Percentiles rank a stretch among this genome's conserved stretches.
phyloP scores from a whole-genome alignment of 2,797 vertebrate species.

The Microctenopoma steveboyesi region DNA sequence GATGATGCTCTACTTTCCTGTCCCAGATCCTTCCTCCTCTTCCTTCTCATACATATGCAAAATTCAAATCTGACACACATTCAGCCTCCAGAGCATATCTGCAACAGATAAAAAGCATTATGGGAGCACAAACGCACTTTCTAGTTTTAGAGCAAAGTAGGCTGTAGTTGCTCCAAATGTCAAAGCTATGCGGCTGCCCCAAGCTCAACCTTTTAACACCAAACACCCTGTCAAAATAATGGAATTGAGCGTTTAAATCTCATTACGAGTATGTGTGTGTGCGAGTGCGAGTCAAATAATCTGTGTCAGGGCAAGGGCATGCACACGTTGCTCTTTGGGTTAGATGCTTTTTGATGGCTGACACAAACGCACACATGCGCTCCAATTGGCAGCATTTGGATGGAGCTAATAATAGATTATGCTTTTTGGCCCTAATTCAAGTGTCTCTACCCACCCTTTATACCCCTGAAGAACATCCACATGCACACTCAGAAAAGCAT shows the following conservation, averaged over 20 bases:
- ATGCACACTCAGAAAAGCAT: slow-evolving; percentile 9
- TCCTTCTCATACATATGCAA: slow-evolving; percentile 71
- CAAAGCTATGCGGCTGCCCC: not conserved
- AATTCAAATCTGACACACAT: slow-evolving; percentile 71
- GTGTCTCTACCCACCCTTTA: slow-evolving; percentile 43
- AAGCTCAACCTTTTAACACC: slow-evolving; percentile 16
- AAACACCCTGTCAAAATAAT: slow-evolving; percentile 47
- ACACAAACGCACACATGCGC: slow-evolving; percentile 41
- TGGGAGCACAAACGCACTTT: slow-evolving; percentile 24
- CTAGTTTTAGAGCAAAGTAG: slow-evolving; percentile 9
- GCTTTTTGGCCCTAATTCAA: slow-evolving; percentile 49
- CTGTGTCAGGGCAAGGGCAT: slow-evolving; percentile 38
- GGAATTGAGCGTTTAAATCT: slow-evolving; percentile 56
- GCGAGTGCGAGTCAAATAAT: slow-evolving; percentile 36
- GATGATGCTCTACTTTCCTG: slow-evolving; percentile 60
- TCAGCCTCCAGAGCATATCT: slow-evolving; percentile 50
- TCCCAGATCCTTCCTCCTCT: slow-evolving; percentile 39
- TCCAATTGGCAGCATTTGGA: slow-evolving; percentile 70
- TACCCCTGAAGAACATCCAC: slow-evolving; percentile 31
- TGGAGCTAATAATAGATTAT: slow-evolving; percentile 67
- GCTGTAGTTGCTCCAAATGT: slow-evolving; percentile 17
- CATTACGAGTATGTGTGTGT: slow-evolving; percentile 34
- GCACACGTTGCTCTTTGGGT: slow-evolving; percentile 49
- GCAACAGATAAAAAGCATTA: slow-evolving; percentile 34
- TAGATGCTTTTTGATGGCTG: slow-evolving; percentile 36